Percentiles rank a stretch among this genome's conserved stretches.
These are phyloP conservation scores for Trichoplusia ni DNA, from an alignment of 1,140 invertebrate species.

Conservation along the genomic window DNA sequence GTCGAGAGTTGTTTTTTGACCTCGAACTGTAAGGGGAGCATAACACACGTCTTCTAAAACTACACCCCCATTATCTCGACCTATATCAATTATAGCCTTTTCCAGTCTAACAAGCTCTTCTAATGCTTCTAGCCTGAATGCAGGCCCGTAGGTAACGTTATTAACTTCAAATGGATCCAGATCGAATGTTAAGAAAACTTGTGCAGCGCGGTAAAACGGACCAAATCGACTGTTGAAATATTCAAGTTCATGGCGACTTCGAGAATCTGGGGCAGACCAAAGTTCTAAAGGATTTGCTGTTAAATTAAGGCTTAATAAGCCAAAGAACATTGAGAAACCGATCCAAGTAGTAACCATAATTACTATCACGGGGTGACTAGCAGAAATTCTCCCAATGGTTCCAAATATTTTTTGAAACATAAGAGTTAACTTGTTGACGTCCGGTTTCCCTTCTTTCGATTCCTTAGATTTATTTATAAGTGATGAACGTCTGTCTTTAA, in stretches of 20 bases:
- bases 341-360: conserved; percentile 84
- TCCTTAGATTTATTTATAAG: not conserved
- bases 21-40: conserved; percentile 88
- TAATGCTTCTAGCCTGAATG: conserved; percentile 66
- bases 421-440: conserved; percentile 45
- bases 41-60: conserved; percentile 90
- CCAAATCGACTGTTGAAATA: conserved; percentile 92
- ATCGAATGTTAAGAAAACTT: conserved; percentile 86
- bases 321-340: conserved; percentile 83
- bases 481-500: conserved; percentile 52
- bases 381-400: conserved; percentile 81
- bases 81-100: conserved; percentile 62
- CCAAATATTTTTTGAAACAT: conserved; percentile 61
- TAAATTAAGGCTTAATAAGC: conserved; percentile 85
- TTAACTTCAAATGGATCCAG: conserved; percentile 65
- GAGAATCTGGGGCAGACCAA: conserved; percentile 91
- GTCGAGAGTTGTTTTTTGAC: conserved; percentile 79
- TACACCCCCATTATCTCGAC: conserved; percentile 54
- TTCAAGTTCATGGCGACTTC: conserved; percentile 89
- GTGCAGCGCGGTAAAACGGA: conserved; percentile 96
- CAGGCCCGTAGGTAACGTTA: conserved; percentile 66
- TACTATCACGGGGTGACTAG: conserved; percentile 83
- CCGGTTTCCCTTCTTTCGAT: conserved; percentile 17
- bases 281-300: conserved; percentile 94
- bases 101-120: conserved; percentile 65